Conservation (phyloP, 2,797 vertebrate species). For the Tapirus indicus region DNA sequence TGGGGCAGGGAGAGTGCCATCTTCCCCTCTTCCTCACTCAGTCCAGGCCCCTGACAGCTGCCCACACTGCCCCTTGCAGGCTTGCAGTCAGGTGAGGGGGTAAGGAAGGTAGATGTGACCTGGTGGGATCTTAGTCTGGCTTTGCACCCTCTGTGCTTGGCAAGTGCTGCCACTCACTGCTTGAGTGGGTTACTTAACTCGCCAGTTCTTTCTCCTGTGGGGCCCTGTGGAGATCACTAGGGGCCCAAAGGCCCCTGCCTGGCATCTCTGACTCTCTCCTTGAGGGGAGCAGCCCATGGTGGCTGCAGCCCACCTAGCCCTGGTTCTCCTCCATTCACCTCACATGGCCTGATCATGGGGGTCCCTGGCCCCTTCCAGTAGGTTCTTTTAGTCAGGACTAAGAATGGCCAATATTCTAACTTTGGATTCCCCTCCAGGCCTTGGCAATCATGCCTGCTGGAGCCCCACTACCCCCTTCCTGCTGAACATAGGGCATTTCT, state of each 20-base stretch:
- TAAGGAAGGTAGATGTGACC: not conserved
- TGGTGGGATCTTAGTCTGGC: too few species aligned
- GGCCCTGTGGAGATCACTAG: not conserved
- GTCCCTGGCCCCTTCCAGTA: not conserved
- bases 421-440: not conserved
- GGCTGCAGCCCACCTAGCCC: not conserved
- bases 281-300: not conserved
- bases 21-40: not conserved
- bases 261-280: not conserved
- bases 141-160: not conserved
- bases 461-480: too few species aligned
- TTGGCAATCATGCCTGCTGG: too few species aligned
- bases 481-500: not conserved
- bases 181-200: not conserved
- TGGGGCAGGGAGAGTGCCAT: rapidly evolving
- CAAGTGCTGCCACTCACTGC: not conserved
- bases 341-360: not conserved
- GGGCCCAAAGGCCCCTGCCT: not conserved
- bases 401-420: too few species aligned
- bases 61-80: too few species aligned
- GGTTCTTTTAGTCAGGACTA: not conserved
- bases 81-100: not conserved
- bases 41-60: not conserved
- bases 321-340: not conserved
- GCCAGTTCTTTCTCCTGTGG: not conserved